Evolutionary conservation across 2,797 vertebrate genomes (phyloP), one percentile per base, ranked within the genome.

Genomic region (Anableps anableps): DNA sequence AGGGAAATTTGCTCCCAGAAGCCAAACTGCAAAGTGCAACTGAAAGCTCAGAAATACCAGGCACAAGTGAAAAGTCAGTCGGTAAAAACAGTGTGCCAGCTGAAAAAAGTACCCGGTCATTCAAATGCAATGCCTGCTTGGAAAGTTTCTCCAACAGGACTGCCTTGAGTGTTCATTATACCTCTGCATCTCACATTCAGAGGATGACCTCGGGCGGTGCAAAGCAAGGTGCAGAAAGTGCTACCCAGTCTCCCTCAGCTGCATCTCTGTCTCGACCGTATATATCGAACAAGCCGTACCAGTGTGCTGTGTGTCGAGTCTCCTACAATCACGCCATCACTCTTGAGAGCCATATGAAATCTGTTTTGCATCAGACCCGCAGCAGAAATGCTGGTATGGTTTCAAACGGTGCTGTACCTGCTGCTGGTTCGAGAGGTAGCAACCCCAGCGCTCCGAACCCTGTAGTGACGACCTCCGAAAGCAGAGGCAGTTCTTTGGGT

Each of bases 301-400:
- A 98, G 93, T 98, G 97, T 91, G 96, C 97, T 0, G 91, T 97
- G 55, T 98, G 97, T 94, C 94, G 97, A 34, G 97, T 98, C 82
- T 97, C 97, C 41, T 98, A 98, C 93, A 98, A 97, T 94, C 97
- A 98, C 89, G 97, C 97, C 92, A 97, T 98, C 85, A 98, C 97
- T 29, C 92, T 98, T 31, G 97, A 98, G 95, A 98, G 96, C 93
- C 96, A 97, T 94, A 94, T 96, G 92, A 96, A 96, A 83, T 96
- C 97, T 10, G 97, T 98, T 51, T 93, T 98, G 90, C 97, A 98
- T 90, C 97, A 97, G 93, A 97, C 96, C 45, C 96, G 97, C 78
- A 97, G 96, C 76, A 95, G 97, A 85, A 97, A 95, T 26, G 92
- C 96, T 85, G 96, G 94, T 88, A 96, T 95, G 79, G 89, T 89